These are phyloP conservation scores for Cetoscarus ocellatus DNA, from an alignment of 2,797 vertebrate species.

Conservation along the genomic window DNA sequence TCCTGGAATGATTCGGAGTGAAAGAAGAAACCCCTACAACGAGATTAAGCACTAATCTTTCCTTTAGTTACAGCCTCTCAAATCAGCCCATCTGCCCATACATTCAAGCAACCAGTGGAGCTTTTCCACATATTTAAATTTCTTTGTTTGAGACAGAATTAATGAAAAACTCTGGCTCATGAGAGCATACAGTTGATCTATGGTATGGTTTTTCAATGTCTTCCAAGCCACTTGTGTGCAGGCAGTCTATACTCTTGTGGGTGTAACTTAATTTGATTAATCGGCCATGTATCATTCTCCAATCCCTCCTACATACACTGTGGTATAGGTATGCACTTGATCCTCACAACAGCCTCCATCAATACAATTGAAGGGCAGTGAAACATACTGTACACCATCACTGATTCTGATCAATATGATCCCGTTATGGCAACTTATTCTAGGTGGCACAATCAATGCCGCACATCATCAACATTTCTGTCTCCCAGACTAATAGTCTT, in stretches of 20 bases:
- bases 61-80: slow-evolving; percentile 67
- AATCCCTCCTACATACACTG: slow-evolving; percentile 34
- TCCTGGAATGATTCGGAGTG: slow-evolving; percentile 79
- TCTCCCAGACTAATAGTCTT: slow-evolving; percentile 50
- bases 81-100: slow-evolving; percentile 66
- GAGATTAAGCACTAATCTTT: slow-evolving; percentile 81
- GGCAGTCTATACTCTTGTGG: slow-evolving; percentile 31
- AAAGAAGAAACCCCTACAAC: slow-evolving; percentile 79
- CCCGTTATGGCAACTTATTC: slow-evolving; percentile 75
- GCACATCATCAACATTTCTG: slow-evolving; percentile 54
- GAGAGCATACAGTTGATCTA: not conserved
- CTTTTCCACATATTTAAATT: slow-evolving; percentile 23
- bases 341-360: slow-evolving; percentile 62
- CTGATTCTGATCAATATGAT: slow-evolving; percentile 69
- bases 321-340: slow-evolving; percentile 55
- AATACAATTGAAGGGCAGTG: slow-evolving; percentile 71
- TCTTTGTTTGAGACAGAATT: slow-evolving; percentile 28
- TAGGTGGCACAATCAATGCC: slow-evolving; percentile 68
- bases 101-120: slow-evolving; percentile 42
- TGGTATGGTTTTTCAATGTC: slow-evolving; percentile 1
- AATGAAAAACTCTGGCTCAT: not conserved
- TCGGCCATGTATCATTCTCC: slow-evolving; percentile 23
- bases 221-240: slow-evolving; percentile 4
- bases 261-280: slow-evolving; percentile 50
- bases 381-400: slow-evolving; percentile 68